phyloP scores from a whole-genome alignment of 1,140 invertebrate species.

The Apis florea region DNA sequence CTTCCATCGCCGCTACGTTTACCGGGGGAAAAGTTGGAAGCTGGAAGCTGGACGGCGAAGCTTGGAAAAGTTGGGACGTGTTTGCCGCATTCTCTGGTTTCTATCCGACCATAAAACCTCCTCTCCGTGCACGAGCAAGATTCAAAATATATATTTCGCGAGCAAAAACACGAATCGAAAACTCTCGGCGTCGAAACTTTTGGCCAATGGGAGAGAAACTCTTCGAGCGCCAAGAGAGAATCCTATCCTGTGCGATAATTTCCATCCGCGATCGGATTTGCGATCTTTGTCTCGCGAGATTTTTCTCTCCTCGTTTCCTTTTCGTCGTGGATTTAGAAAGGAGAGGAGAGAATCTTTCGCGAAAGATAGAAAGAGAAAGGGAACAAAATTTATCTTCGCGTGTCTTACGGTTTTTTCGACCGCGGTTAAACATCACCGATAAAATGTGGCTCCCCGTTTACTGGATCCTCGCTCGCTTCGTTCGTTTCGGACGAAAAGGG shows the following conservation, averaged over 20 bases:
- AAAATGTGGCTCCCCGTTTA: slow-evolving; percentile 14
- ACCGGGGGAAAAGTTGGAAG: slow-evolving; percentile 21
- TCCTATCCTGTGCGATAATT: no score
- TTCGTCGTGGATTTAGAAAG: background rate
- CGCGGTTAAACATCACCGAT: slow-evolving; percentile 19
- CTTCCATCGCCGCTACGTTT: background rate
- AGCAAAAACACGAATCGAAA: background rate
- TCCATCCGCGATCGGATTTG: no score
- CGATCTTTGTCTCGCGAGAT: no score
- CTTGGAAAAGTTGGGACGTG: slow-evolving; percentile 32
- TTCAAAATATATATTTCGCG: slow-evolving; percentile 8
- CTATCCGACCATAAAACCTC: background rate
- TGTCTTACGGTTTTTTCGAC: background rate
- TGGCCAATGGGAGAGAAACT: background rate
- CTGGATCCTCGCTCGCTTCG: slow-evolving; percentile 36
- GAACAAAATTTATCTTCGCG: background rate
- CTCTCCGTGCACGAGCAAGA: slow-evolving; percentile 13
- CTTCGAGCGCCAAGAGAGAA: no score
- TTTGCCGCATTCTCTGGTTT: background rate
- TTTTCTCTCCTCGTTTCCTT: no score
- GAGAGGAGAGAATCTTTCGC: background rate
- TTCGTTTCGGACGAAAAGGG: slow-evolving; percentile 55
- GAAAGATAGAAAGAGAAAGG: background rate
- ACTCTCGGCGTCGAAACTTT: background rate
- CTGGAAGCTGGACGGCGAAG: slow-evolving; percentile 1